Evolutionary conservation across 2,797 vertebrate genomes (phyloP).

Genomic region (Phrynocephalus vlangalii): DNA sequence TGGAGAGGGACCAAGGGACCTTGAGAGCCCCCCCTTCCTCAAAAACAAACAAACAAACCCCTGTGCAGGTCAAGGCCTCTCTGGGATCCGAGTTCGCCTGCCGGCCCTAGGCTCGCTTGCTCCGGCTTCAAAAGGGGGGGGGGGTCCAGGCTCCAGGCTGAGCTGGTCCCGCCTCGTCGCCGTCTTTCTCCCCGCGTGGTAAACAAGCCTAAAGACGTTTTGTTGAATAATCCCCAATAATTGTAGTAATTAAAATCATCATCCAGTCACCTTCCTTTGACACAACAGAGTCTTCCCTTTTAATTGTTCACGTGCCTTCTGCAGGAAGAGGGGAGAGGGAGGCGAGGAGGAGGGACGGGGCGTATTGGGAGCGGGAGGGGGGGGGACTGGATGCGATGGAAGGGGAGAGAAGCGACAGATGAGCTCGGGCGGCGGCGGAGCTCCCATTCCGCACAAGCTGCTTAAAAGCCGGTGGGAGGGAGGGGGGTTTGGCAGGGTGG

Average conservation of each 20-base stretch:
- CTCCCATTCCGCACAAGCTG: not conserved
- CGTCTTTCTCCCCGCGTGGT: conserved; percentile 69
- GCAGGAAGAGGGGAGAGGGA: conserved; percentile 61
- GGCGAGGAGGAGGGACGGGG: not conserved
- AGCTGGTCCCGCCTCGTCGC: conserved; percentile 43
- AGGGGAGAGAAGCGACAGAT: not conserved
- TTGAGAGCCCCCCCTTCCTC: no score
- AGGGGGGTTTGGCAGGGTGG: not conserved
- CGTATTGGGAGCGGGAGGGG: conserved; percentile 13
- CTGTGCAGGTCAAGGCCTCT: not conserved
- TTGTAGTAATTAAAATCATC: conserved; percentile 86
- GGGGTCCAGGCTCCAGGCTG: no score
- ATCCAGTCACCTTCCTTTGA: conserved; percentile 79
- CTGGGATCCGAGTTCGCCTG: not conserved
- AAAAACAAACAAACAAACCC: not conserved
- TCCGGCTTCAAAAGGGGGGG: not conserved
- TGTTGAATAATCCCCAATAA: conserved; percentile 82
- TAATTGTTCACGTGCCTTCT: conserved; percentile 76
- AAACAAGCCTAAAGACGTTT: conserved; percentile 75
- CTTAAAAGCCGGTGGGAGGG: conserved; percentile 50
- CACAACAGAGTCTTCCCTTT: conserved; percentile 73
- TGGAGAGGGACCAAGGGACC: no score
- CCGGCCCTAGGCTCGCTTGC: no score
- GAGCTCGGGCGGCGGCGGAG: not conserved
- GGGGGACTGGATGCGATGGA: conserved; percentile 20